Evolutionary conservation across 2,113 vertebrate species (phyloP).

Genomic region (Rhegmatorhina hoffmannsi): DNA sequence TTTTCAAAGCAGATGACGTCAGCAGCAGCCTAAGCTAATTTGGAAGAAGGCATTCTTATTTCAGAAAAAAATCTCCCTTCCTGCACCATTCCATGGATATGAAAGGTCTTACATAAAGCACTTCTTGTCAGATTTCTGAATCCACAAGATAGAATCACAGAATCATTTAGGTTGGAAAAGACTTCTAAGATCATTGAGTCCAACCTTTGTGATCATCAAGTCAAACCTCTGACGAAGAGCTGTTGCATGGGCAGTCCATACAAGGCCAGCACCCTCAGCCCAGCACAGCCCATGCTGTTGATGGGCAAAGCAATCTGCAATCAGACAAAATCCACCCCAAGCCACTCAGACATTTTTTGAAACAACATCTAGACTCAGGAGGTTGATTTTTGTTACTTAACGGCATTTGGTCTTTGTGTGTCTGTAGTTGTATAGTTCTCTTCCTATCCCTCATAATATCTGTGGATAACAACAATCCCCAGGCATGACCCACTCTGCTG

Average conservation of each 20-base stretch:
- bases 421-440: not conserved
- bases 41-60: constrained; percentile 1
- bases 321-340: not conserved
- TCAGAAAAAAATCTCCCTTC: not conserved
- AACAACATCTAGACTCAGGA: not conserved
- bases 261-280: not conserved
- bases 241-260: not conserved
- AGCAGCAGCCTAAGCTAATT: not conserved
- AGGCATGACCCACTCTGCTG: not conserved
- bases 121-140: not conserved
- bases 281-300: not conserved
- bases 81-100: not conserved
- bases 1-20: not conserved
- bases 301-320: not conserved
- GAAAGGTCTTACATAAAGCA: not conserved
- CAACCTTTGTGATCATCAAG: not conserved
- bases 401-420: not conserved
- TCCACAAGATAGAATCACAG: not conserved
- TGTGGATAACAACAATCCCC: not conserved
- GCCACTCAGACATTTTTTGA: not conserved
- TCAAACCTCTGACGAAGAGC: rapidly evolving
- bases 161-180: not conserved
- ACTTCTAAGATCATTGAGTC: rapidly evolving
- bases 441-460: not conserved
- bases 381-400: not conserved